Evolutionary conservation across 2,888 invertebrate genomes (phyloP).

Genomic region (Parnassius orleans): DNA sequence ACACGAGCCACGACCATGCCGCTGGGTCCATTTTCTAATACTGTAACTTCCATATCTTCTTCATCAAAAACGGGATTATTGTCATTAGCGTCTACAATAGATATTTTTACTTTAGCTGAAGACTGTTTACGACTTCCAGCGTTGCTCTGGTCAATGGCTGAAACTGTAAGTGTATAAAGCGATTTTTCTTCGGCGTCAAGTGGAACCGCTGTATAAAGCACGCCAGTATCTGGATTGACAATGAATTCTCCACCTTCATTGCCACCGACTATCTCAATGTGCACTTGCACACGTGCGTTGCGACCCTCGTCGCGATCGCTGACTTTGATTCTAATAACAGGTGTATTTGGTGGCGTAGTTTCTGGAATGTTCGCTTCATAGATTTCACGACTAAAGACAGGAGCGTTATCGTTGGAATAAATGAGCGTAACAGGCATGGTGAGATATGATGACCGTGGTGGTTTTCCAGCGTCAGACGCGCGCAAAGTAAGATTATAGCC

Average conservation of each 20-base stretch:
- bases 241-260: slow-evolving; percentile 94
- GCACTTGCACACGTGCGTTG: slow-evolving; percentile 91
- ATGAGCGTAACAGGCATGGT: slow-evolving; percentile 89
- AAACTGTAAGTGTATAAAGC: slow-evolving; percentile 92
- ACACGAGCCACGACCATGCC: slow-evolving; percentile 93
- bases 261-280: slow-evolving; percentile 94
- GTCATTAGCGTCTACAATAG: slow-evolving; percentile 95
- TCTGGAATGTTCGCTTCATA: slow-evolving; percentile 94
- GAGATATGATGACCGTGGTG: slow-evolving; percentile 89
- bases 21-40: slow-evolving; percentile 93
- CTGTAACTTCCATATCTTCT: slow-evolving; percentile 84
- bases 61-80: slow-evolving; percentile 94
- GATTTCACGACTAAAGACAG: slow-evolving; percentile 91
- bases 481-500: slow-evolving; percentile 94
- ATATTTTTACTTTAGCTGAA: slow-evolving; percentile 94
- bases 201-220: slow-evolving; percentile 90
- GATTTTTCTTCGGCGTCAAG: slow-evolving; percentile 93
- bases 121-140: slow-evolving; percentile 91
- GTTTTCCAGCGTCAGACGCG: slow-evolving; percentile 91
- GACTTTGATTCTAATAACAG: slow-evolving; percentile 92
- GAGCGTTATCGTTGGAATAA: slow-evolving; percentile 92
- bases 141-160: slow-evolving; percentile 93
- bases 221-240: slow-evolving; percentile 93
- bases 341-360: slow-evolving; percentile 93
- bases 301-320: slow-evolving; percentile 91